phyloP scores from a whole-genome alignment of 2,888 invertebrate genomes.

The Oscheius sp. region DNA sequence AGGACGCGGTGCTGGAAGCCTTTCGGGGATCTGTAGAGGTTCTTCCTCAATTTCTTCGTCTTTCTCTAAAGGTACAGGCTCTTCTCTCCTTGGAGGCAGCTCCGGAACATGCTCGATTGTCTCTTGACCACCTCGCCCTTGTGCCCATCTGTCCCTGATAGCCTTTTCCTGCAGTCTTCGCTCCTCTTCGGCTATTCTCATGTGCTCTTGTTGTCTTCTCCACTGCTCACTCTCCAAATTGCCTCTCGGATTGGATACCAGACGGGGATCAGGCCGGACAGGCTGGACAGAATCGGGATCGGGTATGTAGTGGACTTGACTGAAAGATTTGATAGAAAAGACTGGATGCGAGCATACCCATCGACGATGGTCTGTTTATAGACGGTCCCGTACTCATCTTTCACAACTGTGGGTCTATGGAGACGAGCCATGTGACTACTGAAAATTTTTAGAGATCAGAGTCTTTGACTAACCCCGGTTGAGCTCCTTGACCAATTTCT shows the following conservation, averaged over 20 bases:
- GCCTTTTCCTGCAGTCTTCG: constrained; percentile 17
- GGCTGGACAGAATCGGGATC: background rate
- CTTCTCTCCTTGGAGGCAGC: background rate
- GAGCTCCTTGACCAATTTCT: background rate
- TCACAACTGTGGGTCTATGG: constrained; percentile 20
- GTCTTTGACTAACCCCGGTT: constrained; percentile 5
- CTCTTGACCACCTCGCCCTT: background rate
- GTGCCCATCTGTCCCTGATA: constrained; percentile 20
- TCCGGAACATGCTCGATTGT: background rate
- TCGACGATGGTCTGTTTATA: constrained; percentile 11
- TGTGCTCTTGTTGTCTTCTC: constrained; percentile 26
- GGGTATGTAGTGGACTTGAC: constrained; percentile 17
- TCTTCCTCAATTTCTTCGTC: constrained; percentile 13
- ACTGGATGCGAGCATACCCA: background rate
- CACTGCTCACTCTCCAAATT: constrained; percentile 21
- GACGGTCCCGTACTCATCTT: constrained; percentile 24
- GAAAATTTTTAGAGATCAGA: background rate
- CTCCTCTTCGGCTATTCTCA: constrained; percentile 22
- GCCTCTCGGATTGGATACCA: constrained; percentile 1
- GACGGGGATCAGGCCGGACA: background rate
- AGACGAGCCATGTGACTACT: constrained; percentile 8
- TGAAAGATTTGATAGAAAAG: background rate
- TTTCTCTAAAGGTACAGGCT: constrained; percentile 25
- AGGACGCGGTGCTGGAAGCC: too few relatives aligned
- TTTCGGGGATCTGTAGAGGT: background rate